phyloP scores from a whole-genome alignment of 2,797 vertebrate genomes.

The Sparus aurata region DNA sequence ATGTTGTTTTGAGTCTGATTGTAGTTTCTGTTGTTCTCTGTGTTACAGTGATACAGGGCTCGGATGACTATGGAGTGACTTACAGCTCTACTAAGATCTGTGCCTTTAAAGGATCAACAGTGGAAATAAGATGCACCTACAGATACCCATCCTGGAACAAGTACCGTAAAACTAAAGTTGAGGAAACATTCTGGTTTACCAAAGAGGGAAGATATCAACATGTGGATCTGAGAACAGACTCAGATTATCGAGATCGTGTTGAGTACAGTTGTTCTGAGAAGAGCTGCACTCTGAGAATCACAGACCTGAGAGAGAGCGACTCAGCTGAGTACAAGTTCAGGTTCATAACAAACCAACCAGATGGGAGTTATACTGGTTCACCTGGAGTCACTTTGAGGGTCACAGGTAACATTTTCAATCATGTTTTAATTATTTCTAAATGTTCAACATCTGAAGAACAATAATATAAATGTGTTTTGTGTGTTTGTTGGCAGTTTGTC shows the following conservation, averaged over 20 bases:
- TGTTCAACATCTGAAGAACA: neutral
- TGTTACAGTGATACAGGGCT: conserved; percentile 32
- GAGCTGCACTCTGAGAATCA: conserved; percentile 9
- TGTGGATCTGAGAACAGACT: conserved; percentile 13
- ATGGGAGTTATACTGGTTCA: too few species aligned
- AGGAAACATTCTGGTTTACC: conserved; percentile 15
- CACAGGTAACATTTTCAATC: conserved; percentile 24
- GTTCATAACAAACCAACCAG: too few species aligned
- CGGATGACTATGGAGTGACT: too few species aligned
- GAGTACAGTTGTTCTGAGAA: too few species aligned
- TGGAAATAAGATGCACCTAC: neutral
- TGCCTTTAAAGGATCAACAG: conserved; percentile 5
- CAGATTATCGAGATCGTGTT: too few species aligned
- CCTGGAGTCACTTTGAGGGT: conserved; percentile 51
- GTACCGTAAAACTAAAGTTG: neutral
- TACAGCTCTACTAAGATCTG: too few species aligned
- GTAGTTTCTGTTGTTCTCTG: conserved; percentile 17
- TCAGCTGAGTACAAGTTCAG: too few species aligned
- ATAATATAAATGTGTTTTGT: neutral
- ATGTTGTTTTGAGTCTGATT: too few species aligned
- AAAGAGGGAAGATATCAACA: neutral
- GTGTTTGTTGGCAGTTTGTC: neutral
- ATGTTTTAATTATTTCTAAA: neutral
- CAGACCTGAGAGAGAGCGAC: conserved; percentile 22
- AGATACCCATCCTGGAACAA: too few species aligned